Evolutionary conservation across 2,888 invertebrate genomes (phyloP).

Genomic region (Spilosoma lubricipeda): DNA sequence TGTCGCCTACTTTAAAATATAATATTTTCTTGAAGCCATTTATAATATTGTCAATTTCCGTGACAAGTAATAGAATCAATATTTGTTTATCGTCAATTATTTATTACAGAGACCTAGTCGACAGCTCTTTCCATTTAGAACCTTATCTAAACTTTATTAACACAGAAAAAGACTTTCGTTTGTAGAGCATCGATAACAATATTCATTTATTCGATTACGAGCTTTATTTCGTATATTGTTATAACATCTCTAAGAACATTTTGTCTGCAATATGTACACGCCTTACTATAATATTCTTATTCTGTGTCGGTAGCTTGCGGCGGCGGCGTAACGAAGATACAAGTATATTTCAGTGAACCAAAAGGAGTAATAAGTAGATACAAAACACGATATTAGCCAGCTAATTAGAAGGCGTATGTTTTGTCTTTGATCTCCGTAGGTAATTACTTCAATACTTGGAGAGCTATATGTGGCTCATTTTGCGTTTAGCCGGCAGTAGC

Average conservation of each 20-base stretch:
- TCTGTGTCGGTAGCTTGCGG: not conserved
- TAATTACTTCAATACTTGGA: conserved; percentile 13
- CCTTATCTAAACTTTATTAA: not conserved
- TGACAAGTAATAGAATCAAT: no score
- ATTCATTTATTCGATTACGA: not conserved
- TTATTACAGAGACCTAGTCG: not conserved
- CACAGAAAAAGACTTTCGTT: not conserved
- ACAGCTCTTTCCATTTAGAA: not conserved
- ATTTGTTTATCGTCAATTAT: no score
- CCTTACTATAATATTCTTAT: not conserved
- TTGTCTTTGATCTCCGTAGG: conserved; percentile 15
- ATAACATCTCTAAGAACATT: not conserved
- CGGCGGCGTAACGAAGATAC: not conserved
- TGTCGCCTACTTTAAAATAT: no score
- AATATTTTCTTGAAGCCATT: not conserved
- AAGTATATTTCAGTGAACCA: conserved; percentile 13
- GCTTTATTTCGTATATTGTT: not conserved
- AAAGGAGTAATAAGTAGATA: conserved; percentile 12
- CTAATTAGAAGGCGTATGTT: conserved; percentile 15
- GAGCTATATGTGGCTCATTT: conserved; percentile 11
- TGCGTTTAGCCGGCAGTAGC: not conserved
- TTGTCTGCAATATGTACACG: not conserved
- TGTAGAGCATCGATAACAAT: not conserved
- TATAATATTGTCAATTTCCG: not conserved
- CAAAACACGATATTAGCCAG: conserved; percentile 19